phyloP scores from a whole-genome alignment of 2,797 vertebrate genomes.

The Helarctos malayanus region DNA sequence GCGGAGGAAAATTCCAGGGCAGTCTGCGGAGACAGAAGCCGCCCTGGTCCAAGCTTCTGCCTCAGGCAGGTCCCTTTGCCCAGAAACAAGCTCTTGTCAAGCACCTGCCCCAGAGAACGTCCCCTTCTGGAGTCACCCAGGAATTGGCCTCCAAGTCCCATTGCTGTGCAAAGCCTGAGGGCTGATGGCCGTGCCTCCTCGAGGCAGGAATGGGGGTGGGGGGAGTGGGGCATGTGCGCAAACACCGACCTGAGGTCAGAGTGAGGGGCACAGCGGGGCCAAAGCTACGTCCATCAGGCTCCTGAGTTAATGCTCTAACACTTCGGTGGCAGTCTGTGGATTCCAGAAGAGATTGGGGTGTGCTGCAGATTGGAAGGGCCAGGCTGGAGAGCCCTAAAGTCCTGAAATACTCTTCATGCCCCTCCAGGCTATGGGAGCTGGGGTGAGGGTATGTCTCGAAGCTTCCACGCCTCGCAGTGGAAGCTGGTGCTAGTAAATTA shows the following conservation, averaged over 20 bases:
- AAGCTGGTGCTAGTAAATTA: slow-evolving; percentile 43
- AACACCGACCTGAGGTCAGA: neutral
- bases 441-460: neutral
- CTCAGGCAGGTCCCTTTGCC: neutral
- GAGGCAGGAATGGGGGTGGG: fast-evolving
- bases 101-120: neutral
- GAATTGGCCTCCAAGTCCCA: neutral
- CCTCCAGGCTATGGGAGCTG: neutral
- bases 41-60: fast-evolving
- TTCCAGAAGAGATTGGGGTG: neutral
- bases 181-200: neutral
- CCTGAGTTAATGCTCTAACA: neutral
- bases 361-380: neutral
- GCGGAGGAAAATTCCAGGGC: fast-evolving
- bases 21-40: neutral
- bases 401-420: neutral
- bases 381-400: neutral
- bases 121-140: neutral
- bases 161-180: neutral
- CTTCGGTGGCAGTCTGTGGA: fast-evolving
- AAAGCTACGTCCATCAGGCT: fast-evolving
- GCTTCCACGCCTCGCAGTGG: neutral
- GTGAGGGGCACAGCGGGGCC: no score
- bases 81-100: neutral
- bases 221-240: fast-evolving